Evolutionary conservation across 2,113 vertebrate genomes (phyloP), one percentile per base, ranked within the genome.

Genomic region (Montifringilla adamsi): DNA sequence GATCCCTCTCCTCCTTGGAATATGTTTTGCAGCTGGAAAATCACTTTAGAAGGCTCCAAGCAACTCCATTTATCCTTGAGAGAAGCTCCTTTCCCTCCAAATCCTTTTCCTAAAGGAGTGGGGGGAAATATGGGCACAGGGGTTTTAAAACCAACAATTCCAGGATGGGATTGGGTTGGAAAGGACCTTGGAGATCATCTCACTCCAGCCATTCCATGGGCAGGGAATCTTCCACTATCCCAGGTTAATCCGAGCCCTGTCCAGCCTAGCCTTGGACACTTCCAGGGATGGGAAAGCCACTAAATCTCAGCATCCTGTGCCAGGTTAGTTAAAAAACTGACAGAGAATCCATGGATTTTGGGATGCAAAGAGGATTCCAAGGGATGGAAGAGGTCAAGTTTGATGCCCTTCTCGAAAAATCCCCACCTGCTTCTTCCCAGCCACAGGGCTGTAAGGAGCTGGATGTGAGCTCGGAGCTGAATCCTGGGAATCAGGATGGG

Each of bases 121-220:
- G 4, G 14, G 13, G 7, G 11, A 27, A 52, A 11, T 12, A 21
- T 0, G 3, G 9, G 10, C 10, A 6, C 3, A 1, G 28, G 53
- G 10, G 13, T 76, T 80, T n/a, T 9, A 26, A 74, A 73, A 28
- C 11, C 13, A 33, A 12, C 10, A 56, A 66, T 55, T 47, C 35
- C 30, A 21, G 56, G 6, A 10, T 8, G 35, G 21, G n/a, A 31
- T 27, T 41, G 35, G 27, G 13, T 30, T 26, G 20, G 33, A 53
- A 53, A 58, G 2, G 16, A 30, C 5, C n/a, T 82, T 30, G 41
- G n/a, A n/a, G n/a, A 13, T 14, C 7, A 11, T 6, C 50, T 24
- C 22, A 2, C 47, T 11, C 39, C 69, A 39, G 8, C 9, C 11
- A 4, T 81, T 49, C 68, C 68, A 7, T 8, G 33, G 60, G 18